phyloP scores from a whole-genome alignment of 2,888 invertebrate species.

The Caenorhabditis sulstoni region DNA sequence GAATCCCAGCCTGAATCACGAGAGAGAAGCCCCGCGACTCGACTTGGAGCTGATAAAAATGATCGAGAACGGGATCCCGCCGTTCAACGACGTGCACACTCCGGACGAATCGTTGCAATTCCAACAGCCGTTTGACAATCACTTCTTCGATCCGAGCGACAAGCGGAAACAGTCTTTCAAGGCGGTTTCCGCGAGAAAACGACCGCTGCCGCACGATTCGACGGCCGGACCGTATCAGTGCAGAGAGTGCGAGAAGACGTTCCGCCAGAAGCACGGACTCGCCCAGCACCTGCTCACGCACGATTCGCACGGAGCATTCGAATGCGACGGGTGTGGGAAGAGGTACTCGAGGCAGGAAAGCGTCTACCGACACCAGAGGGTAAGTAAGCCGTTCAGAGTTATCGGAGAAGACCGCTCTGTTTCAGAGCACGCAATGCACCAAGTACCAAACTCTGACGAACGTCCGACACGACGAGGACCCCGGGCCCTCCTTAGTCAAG shows the following conservation, averaged over 20 bases:
- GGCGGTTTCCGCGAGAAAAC: neutral
- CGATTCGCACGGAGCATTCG: constrained; percentile 42
- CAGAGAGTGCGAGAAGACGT: constrained; percentile 38
- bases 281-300: constrained; percentile 44
- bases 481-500: neutral
- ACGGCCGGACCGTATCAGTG: constrained; percentile 41
- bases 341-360: constrained; percentile 52
- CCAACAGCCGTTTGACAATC: neutral
- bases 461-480: constrained; percentile 9
- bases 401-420: neutral
- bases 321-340: constrained; percentile 55
- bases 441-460: constrained; percentile 29
- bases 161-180: constrained; percentile 6
- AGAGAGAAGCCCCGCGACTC: constrained; percentile 5
- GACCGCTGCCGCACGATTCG: neutral
- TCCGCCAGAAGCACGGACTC: constrained; percentile 51
- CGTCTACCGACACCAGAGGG: constrained; percentile 52
- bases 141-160: constrained; percentile 6
- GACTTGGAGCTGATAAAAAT: constrained; percentile 27
- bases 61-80: constrained; percentile 8
- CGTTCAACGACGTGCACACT: constrained; percentile 4
- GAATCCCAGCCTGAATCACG: neutral
- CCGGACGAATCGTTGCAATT: neutral
- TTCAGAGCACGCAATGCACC: constrained; percentile 47
- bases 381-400: constrained; percentile 11